Conservation (phyloP, 2,797 vertebrate species). For the Heliangelus exortis region DNA sequence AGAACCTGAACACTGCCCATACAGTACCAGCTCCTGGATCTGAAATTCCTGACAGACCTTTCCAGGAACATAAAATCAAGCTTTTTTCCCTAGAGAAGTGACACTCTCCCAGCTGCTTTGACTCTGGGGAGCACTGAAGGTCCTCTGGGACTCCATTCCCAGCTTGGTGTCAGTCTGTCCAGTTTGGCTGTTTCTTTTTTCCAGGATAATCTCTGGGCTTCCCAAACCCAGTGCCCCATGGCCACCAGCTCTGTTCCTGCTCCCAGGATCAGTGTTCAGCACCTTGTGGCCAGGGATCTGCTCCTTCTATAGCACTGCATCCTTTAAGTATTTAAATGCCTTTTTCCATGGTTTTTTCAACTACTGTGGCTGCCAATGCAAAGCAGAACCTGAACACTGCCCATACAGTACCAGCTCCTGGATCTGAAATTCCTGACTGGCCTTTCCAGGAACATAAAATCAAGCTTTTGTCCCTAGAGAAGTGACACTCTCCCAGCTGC, state of each 20-base stretch:
- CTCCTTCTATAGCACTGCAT: background rate
- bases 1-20: background rate
- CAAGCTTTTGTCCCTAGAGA: background rate
- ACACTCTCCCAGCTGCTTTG: background rate
- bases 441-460: background rate
- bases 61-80: background rate
- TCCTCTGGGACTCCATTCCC: accelerated
- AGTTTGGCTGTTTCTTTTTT: background rate
- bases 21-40: background rate
- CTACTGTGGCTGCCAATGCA: background rate
- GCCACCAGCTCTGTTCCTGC: background rate
- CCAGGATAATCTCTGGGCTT: background rate
- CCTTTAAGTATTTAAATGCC: background rate
- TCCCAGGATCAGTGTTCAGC: background rate
- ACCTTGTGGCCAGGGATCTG: background rate
- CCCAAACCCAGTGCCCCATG: background rate
- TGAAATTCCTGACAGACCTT: background rate
- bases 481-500: background rate
- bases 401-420: background rate
- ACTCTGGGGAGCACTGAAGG: background rate
- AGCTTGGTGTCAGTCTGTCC: background rate
- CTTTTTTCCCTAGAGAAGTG: background rate
- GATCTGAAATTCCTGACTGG: background rate
- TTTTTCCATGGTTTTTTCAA: background rate
- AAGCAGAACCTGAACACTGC: background rate